Conservation (phyloP, 2,797 vertebrate species). For the Myiotriccus ornatus region DNA sequence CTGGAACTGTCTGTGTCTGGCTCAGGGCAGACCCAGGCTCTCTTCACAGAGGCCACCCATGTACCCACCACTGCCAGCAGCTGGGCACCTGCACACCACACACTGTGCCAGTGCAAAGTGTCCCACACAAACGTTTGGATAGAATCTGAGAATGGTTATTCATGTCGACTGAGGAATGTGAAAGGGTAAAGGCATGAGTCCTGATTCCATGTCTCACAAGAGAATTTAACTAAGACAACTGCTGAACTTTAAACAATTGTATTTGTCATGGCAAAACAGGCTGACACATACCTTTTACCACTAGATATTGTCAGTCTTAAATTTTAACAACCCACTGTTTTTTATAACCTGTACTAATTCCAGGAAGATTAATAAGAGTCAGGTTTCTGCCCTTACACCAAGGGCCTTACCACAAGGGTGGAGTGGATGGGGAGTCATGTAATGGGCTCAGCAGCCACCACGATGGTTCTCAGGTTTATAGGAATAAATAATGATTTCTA, state of each 20-base stretch:
- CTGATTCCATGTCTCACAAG: background rate
- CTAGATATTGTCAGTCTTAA: background rate
- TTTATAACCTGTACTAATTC: background rate
- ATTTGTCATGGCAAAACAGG: background rate
- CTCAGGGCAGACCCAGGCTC: fast-evolving
- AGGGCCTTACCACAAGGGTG: background rate
- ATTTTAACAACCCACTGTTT: background rate
- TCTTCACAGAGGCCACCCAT: background rate
- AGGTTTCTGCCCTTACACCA: background rate
- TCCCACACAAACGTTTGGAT: background rate
- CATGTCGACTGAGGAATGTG: fast-evolving
- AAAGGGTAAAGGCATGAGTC: fast-evolving
- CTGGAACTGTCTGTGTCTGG: background rate
- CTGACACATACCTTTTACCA: background rate
- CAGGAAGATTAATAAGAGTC: background rate
- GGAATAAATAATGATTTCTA: background rate
- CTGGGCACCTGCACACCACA: background rate
- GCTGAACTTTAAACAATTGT: background rate
- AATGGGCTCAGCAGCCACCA: background rate
- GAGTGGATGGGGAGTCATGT: fast-evolving
- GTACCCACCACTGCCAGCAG: fast-evolving
- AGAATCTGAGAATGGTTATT: background rate
- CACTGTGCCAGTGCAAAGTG: background rate
- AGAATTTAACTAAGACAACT: background rate
- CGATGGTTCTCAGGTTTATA: background rate